Evolutionary conservation across 1,140 invertebrate genomes (phyloP), one percentile per base, ranked within the genome.

Genomic region (Hestina assimilis): DNA sequence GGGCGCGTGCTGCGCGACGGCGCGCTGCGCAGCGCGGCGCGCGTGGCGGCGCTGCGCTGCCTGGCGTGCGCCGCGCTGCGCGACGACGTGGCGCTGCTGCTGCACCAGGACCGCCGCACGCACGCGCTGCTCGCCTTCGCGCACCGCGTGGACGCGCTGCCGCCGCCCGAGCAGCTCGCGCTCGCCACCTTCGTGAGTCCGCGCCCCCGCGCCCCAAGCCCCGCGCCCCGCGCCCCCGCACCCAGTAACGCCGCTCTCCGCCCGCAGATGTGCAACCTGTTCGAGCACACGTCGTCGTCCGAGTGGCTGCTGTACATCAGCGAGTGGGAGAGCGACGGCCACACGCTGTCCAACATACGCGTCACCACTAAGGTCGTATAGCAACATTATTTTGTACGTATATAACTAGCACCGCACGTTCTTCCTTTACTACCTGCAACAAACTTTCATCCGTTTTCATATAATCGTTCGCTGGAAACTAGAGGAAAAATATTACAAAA

Each of bases 231-330:
- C n/a, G n/a, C n/a, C n/a, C n/a, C 35, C 5, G 9, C 7, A 4
- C 9, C n/a, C 45, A 11, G 41, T 17, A 19, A 9, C 31, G n/a
- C 24, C n/a, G 11, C 17, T 38, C 12, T 11, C 11, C 7, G 26
- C 24, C 9, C 8, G 8, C 75, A 97, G 96, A 91, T 97, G 76
- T 95, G 94, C 79, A 98, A 98, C 83, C 91, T 98, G 83, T 98
- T 97, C 83, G 95, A 96, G 78, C 95, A 96, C 82, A 87, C 95
- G 0, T 95, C 94, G 62, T 95, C 95, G 41, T 96, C 95, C 0
- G 96, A 98, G 85, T 98, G 96, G 96, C 76, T 97, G 62, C 89
- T 97, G 60, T 97, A 97, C 83, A 97, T 98, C 73, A 96, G 95
- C 11, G 96, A 97, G 81, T 98, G 96, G 96, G 91, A 92, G 19